Conservation (phyloP, 2,797 vertebrate species). For the Catostomus latipinnis region DNA sequence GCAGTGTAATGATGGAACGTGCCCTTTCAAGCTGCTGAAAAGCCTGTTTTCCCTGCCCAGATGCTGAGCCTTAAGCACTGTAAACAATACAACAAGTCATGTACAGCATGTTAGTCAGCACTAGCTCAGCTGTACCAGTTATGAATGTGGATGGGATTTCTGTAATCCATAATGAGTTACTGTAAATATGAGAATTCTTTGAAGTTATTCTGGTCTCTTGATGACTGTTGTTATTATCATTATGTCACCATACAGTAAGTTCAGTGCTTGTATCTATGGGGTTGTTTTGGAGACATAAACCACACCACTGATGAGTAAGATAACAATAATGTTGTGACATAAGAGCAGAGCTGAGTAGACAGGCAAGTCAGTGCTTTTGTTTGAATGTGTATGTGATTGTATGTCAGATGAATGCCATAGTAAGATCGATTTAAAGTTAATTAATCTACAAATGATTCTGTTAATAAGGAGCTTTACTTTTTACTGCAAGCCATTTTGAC, state of each 20-base stretch:
- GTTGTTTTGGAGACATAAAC: conserved; percentile 22
- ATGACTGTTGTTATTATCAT: no score
- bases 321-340: background rate
- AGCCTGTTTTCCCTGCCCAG: conserved; percentile 38
- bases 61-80: background rate
- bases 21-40: conserved; percentile 23
- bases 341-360: no score
- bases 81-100: conserved; percentile 9
- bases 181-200: background rate
- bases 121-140: background rate
- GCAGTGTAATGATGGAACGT: background rate
- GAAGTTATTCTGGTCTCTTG: no score
- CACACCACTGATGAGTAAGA: background rate
- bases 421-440: background rate
- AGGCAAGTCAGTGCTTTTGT: background rate
- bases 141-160: background rate
- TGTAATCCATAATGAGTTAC: background rate
- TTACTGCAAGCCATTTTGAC: background rate
- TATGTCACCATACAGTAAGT: background rate
- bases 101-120: no score
- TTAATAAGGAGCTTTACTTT: background rate
- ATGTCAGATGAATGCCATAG: background rate
- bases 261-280: background rate
- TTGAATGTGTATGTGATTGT: no score
- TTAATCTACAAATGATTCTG: background rate